These are phyloP conservation scores for Agriopis leucophaearia DNA, from an alignment of 2,888 invertebrate species.

Conservation along the genomic window DNA sequence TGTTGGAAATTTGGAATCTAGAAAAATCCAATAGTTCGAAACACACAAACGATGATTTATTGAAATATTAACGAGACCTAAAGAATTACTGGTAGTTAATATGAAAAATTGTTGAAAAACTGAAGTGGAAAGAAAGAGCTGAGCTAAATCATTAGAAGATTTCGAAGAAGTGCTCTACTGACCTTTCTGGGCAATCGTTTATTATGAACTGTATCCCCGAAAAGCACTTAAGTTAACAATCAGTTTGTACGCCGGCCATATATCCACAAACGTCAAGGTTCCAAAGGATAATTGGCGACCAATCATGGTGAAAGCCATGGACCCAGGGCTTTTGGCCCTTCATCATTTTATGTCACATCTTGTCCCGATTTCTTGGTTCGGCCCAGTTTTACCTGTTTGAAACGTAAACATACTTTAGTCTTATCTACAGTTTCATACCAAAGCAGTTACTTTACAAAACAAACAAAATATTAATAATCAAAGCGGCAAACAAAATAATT, in stretches of 20 bases:
- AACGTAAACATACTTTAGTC: not conserved
- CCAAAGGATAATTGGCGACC: constrained; percentile 66
- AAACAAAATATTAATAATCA: not conserved
- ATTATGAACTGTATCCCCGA: constrained; percentile 16
- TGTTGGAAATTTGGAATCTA: not conserved
- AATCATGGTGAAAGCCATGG: constrained; percentile 72
- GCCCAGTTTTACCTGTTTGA: constrained; percentile 30
- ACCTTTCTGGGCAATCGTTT: constrained; percentile 13
- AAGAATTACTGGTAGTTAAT: not conserved
- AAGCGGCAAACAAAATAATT: not conserved
- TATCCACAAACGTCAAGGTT: constrained; percentile 55
- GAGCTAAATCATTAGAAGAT: not conserved
- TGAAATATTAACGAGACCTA: not conserved
- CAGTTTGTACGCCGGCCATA: constrained; percentile 50
- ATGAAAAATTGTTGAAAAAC: not conserved
- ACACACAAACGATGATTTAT: not conserved
- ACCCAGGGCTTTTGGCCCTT: constrained; percentile 49
- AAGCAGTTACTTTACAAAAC: not conserved
- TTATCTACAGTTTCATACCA: not conserved
- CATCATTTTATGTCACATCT: constrained; percentile 56
- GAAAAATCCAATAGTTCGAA: too few species aligned
- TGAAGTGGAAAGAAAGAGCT: not conserved
- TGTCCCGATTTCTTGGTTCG: constrained; percentile 50
- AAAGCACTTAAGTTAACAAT: constrained; percentile 38
- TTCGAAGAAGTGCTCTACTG: constrained; percentile 18